Percentiles rank a stretch among this genome's conserved stretches.
Conservation (phyloP, 92 coral and sea anemone species). For the Galaxea fascicularis region DNA sequence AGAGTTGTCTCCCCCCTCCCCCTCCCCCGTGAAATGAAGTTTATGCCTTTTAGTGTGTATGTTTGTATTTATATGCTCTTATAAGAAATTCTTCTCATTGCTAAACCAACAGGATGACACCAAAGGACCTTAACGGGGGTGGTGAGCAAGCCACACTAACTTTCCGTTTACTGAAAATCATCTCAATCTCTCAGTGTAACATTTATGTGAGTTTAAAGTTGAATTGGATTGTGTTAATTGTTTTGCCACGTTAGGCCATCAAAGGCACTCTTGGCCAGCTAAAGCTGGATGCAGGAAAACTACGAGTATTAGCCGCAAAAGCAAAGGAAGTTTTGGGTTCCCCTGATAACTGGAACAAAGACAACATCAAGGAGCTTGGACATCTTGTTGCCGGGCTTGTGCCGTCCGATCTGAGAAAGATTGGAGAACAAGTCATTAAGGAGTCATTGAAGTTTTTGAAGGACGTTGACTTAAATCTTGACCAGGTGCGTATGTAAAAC, state of each 20-base stretch:
- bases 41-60: too few relatives aligned
- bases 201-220: too few relatives aligned
- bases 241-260: constrained; percentile 48
- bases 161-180: too few relatives aligned
- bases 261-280: constrained; percentile 67
- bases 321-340: constrained; percentile 80
- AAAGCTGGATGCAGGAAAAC: constrained; percentile 79
- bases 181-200: too few relatives aligned
- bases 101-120: too few relatives aligned
- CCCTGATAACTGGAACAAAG: constrained; percentile 87
- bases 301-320: constrained; percentile 79
- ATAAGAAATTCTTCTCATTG: too few relatives aligned
- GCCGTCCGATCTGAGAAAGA: constrained; percentile 87
- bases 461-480: constrained; percentile 70
- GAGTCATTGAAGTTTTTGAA: constrained; percentile 74
- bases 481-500: constrained; percentile 70
- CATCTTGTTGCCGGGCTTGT: constrained; percentile 77
- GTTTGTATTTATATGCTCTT: too few relatives aligned
- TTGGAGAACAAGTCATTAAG: constrained; percentile 71
- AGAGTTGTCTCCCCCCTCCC: too few relatives aligned
- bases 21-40: too few relatives aligned
- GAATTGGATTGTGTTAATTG: too few relatives aligned
- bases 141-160: too few relatives aligned
- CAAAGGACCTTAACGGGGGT: too few relatives aligned
- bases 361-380: constrained; percentile 83